These are phyloP conservation scores for Morone chrysops DNA, from an alignment of 2,113 vertebrate genomes.

Conservation along the genomic window DNA sequence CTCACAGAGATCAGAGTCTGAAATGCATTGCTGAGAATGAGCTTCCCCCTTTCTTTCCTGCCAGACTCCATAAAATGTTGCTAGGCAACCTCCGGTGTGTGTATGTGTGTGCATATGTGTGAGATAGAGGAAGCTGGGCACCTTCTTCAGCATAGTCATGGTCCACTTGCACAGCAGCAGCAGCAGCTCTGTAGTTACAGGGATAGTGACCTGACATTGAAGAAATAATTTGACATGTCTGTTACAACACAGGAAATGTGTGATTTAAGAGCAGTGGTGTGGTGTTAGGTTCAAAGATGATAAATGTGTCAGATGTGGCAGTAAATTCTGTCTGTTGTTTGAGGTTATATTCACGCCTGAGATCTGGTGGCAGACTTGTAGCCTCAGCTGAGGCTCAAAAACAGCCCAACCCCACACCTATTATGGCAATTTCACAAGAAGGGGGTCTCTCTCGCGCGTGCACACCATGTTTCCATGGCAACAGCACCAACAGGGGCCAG, in stretches of 20 bases:
- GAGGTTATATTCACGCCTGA: conserved; percentile 8
- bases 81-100: conserved; percentile 78
- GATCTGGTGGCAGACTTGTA: neutral
- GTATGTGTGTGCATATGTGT: conserved; percentile 32
- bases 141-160: conserved; percentile 68
- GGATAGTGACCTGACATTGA: conserved; percentile 3
- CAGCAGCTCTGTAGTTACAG: conserved; percentile 35
- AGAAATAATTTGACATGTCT: neutral
- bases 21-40: conserved; percentile 51
- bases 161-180: conserved; percentile 59
- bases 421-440: conserved; percentile 26
- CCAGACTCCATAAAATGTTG: conserved; percentile 78
- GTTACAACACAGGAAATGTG: neutral
- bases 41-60: conserved; percentile 64
- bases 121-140: conserved; percentile 36
- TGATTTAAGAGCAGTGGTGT: neutral
- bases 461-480: conserved; percentile 70
- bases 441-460: neutral
- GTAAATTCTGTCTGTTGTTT: neutral
- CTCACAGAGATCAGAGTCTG: conserved; percentile 40
- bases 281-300: neutral
- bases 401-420: conserved; percentile 9
- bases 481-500: conserved; percentile 63
- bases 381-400: conserved; percentile 18
- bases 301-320: neutral